Base-by-base conservation (phyloP, 2,797 vertebrate genomes). In the Chiroxiphia lanceolata region DNA sequence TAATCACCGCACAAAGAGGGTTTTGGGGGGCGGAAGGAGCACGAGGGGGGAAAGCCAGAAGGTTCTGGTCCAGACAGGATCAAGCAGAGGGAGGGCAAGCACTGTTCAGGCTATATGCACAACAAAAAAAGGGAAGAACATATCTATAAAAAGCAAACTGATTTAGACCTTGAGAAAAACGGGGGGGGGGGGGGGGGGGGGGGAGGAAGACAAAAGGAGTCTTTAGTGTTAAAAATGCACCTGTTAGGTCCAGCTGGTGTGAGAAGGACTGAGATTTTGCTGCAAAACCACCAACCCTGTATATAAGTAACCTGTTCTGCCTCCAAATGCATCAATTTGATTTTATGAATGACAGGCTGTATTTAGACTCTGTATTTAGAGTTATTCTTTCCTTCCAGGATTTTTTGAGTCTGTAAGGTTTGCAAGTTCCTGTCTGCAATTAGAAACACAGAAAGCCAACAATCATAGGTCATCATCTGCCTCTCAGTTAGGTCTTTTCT, bases 331-430 rank as follows among this genome's bases (percentile, higher is more conserved):
- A 4, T 70, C 36, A 11, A 4, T 76, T 82, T 89, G 31, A 38
- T 91, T 87, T 95, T 68, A 74, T 83, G 60, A 95, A 87, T 70
- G 60, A 51, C n/a, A 56, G 27, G 29, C 40, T 77, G 38, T 38
- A 38, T 38, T 38, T 38, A 38, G 38, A 38, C n/a, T 45, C 67
- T 1, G 6, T 33, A 54, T 85, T 87, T 89, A 17, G 51, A 83
- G 25, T 80, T 83, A 47, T 40, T 75, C 56, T 88, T 71, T 78
- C 34, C 54, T 59, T 88, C 47, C 15, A 7, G 20, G 26, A 69
- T 83, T 82, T 92, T 86, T 76, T 9, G 2, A 64, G 19, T 68
- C 71, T 78, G 34, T 60, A 71, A 57, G 23, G 61, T 78, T 71
- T 83, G 42, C 23, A 51, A 61, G 59, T 78, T 88, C 17, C 61